Base-by-base conservation (phyloP, 2,797 vertebrate species). In the Melanotaenia trifasciata region DNA sequence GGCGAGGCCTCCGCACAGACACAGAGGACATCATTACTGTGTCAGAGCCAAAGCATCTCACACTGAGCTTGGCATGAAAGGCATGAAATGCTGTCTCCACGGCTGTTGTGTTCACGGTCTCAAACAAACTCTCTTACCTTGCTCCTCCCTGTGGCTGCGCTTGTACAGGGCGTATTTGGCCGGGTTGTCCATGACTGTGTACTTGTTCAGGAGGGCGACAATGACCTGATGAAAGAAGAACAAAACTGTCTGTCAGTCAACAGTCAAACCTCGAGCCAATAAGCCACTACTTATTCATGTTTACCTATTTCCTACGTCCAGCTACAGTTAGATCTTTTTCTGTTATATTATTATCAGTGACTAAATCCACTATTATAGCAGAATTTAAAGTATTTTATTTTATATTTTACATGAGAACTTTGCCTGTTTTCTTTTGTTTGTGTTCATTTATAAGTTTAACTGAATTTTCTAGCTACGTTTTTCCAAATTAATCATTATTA, bases 131-230 rank as follows among this genome's bases (percentile, higher is more conserved):
- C 50, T 57, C 76, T 76, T 93, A 99, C 98, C 98, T 93, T 99
- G 98, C 86, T 98, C 98, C 82, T 98, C 97, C 67, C 96, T 92
- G 81, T 92, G 93, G 84, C 94, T 98, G 58, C 96, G 96, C 79
- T 99, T 99, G 87, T 96, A 99, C 91, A 99, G 95, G 87, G 97
- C 97, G 78, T 97, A 99, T 90, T 99, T 99, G 0, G 96, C 96
- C 5, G 98, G 98, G 92, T 98, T 98, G 93, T 99, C 97, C 0
- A 96, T 94, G 35, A 99, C 95, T 0, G 95, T 94, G 90, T 98
- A 99, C 93, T 99, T 99, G 54, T 90, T 94, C 76, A 99, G 95
- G 93, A 99, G 93, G 62, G 98, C 98, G 83, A 96, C 93, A 0
- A 99, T 98, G 54, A 99, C 98, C 93, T 93, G 79, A 61, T 70